These are phyloP conservation scores for Scaptomyza parva DNA, from an alignment of 2,888 invertebrate genomes.

Conservation along the genomic window DNA sequence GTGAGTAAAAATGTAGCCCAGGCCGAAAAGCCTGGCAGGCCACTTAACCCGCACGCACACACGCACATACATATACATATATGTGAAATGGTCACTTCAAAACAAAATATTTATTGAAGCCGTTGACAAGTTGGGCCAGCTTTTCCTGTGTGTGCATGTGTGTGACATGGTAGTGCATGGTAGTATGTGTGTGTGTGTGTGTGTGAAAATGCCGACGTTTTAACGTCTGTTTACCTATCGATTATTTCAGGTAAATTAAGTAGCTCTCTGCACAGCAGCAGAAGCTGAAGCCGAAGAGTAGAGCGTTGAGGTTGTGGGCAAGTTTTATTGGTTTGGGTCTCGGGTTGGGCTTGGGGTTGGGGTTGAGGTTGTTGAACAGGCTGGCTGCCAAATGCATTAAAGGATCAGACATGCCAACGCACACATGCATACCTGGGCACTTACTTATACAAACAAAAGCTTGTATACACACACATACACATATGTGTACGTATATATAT, in stretches of 20 bases:
- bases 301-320: conserved; percentile 27
- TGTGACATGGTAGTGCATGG: no score
- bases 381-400: conserved; percentile 80
- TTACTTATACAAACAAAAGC: conserved; percentile 75
- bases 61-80: conserved; percentile 2
- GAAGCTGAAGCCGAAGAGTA: conserved; percentile 13
- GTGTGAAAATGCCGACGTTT: conserved; percentile 76
- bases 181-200: conserved; percentile 33
- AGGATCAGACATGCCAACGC: conserved; percentile 76
- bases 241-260: conserved; percentile 83
- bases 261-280: conserved; percentile 65
- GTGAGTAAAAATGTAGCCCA: conserved; percentile 3
- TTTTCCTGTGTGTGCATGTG: neutral
- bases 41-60: conserved; percentile 60
- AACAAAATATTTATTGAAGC: conserved; percentile 78
- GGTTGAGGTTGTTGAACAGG: conserved; percentile 37
- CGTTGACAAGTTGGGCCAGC: conserved; percentile 59
- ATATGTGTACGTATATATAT: neutral
- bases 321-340: conserved; percentile 45
- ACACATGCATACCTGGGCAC: conserved; percentile 63
- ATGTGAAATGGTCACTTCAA: conserved; percentile 63
- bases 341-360: no score
- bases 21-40: conserved; percentile 52
- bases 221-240: conserved; percentile 82
- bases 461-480: conserved; percentile 4